Conservation (phyloP, 2,113 vertebrate species). For the Morone saxatilis region DNA sequence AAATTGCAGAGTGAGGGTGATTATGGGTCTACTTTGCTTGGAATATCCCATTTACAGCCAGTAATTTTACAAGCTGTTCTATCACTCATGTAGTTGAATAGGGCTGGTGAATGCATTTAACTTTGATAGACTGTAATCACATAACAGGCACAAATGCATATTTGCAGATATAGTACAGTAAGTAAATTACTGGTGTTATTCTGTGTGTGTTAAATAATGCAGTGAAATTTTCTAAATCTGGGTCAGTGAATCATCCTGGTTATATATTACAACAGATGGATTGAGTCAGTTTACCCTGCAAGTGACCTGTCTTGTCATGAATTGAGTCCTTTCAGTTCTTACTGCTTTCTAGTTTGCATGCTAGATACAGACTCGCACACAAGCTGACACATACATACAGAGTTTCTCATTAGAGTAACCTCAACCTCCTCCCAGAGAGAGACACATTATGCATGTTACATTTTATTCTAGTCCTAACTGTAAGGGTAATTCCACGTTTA, state of each 20-base stretch:
- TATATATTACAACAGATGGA: conserved; percentile 32
- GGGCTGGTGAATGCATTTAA: conserved; percentile 14
- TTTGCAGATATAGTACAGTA: conserved; percentile 20
- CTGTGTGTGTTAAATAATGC: conserved; percentile 58
- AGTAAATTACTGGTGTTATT: conserved; percentile 10
- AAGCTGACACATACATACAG: conserved; percentile 11
- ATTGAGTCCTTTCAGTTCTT: background rate
- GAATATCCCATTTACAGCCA: conserved; percentile 10
- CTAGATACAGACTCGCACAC: background rate
- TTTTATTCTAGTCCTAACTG: conserved; percentile 10
- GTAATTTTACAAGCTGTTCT: conserved; percentile 30
- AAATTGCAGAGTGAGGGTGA: conserved; percentile 1
- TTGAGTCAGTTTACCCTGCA: conserved; percentile 23
- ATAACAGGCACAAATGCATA: conserved; percentile 32
- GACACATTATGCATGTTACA: conserved; percentile 23
- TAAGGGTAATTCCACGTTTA: conserved; percentile 9
- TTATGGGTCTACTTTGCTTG: background rate
- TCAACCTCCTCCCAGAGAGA: background rate
- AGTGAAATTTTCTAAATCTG: conserved; percentile 40
- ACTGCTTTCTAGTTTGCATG: conserved; percentile 20
- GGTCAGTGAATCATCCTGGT: conserved; percentile 46
- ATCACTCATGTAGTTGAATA: conserved; percentile 11
- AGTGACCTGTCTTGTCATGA: conserved; percentile 23
- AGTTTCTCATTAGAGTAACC: conserved; percentile 38
- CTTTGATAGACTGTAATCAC: conserved; percentile 26